A percentile compares a stretch with the other conserved stretches of the same genome.
Evolutionary conservation across 2,888 invertebrate genomes (phyloP).

Genomic region (Ochlodes sylvanus): DNA sequence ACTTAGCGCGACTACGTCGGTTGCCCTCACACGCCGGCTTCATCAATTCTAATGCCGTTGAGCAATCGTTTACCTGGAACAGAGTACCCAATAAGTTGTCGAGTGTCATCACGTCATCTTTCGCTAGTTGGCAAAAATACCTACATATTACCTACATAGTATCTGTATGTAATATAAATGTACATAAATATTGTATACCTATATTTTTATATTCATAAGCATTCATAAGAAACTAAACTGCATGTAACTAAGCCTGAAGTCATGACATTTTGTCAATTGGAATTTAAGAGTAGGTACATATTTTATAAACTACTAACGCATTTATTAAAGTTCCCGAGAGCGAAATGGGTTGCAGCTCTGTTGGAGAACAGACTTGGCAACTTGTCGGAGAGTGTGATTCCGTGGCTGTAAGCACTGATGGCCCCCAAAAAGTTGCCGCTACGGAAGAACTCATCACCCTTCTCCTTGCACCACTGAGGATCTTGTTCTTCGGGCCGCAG

Average conservation of each 20-base stretch:
- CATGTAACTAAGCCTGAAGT: no score
- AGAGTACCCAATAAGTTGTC: no score
- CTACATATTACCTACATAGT: no score
- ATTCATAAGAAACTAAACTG: no score
- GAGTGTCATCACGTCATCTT: no score
- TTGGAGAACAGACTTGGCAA: conserved; percentile 90
- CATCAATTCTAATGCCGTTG: conserved; percentile 89
- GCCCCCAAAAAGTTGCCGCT: conserved; percentile 91
- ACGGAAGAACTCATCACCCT: conserved; percentile 92
- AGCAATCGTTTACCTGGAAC: conserved; percentile 81
- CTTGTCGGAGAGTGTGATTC: conserved; percentile 89
- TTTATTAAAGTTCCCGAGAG: conserved; percentile 90
- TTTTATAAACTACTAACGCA: conserved; percentile 70
- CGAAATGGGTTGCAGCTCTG: conserved; percentile 92
- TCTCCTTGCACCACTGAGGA: conserved; percentile 92
- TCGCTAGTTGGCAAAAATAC: no score
- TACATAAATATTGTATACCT: no score
- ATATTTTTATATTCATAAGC: no score
- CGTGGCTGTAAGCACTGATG: conserved; percentile 92
- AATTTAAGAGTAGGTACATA: no score
- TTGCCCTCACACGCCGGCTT: conserved; percentile 90
- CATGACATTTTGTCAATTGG: no score
- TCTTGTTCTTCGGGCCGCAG: conserved; percentile 92
- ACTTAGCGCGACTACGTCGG: conserved; percentile 88
- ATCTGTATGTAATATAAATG: no score